Evolutionary conservation across 1,140 invertebrate species (phyloP), one percentile per base, ranked within the genome.

Genomic region (Drosophila sturtevanti): DNA sequence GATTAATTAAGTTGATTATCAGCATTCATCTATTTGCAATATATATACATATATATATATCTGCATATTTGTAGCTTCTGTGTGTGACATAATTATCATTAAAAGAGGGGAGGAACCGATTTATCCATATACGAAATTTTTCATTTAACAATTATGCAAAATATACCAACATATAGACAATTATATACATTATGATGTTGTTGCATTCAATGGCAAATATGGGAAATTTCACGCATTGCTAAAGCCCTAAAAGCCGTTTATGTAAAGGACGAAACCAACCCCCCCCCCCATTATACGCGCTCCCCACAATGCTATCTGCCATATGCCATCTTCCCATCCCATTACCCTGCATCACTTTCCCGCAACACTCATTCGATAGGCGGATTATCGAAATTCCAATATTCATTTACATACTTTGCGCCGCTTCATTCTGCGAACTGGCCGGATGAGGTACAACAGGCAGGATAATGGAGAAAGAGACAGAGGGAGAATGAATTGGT

Each of bases 381-480:
- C 56, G 58, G 75, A 77, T 79, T 77, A 77, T 76, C 64, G 73
- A 76, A 79, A 79, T 77, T 76, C 77, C 73, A 72, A 79, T 77
- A 77, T 79, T 79, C 71, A 79, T 79, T 79, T 79, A 79, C 73
- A 79, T 76, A 79, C 62, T 79, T 77, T 79, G 73, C 77, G 72
- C 68, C 72, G 72, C 73, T 79, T 77, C 68, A 72, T 79, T 77
- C 54, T 18, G 71, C 66, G 27, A 60, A 38, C 35, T 27, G 67
- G 31, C 12, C 31, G 62, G 37, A 31, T 68, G 68, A 60, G 34
- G n/a, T 37, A 61, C 5, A 41, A 35, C 18, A n/a, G 11, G 14
- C 10, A n/a, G 11, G 52, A 14, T 22, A 31, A n/a, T n/a, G n/a
- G n/a, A 14, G 24, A 6, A 18, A 9, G 54, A 11, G 16, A 6